Conservation (phyloP, 2,888 invertebrate species). For the Microctonus hyperodae region DNA sequence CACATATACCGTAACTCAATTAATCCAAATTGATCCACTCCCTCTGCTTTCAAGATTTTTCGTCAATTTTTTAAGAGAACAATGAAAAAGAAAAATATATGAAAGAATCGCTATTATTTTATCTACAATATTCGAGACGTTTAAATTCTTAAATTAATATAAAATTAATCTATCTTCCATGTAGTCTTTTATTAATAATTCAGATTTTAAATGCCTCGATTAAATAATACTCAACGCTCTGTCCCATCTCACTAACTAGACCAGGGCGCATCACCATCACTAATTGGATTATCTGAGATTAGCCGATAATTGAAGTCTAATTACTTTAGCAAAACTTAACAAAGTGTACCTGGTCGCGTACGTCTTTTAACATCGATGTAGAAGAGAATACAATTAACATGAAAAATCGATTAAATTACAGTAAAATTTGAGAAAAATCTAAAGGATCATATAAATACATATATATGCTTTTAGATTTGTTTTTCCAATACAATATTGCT, state of each 20-base stretch:
- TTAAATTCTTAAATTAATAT: no score
- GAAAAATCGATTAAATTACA: background rate
- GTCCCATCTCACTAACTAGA: constrained; percentile 12
- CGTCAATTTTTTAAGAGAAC: constrained; percentile 7
- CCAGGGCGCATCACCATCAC: background rate
- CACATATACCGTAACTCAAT: constrained; percentile 60
- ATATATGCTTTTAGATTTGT: no score
- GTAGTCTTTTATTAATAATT: background rate
- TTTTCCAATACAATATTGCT: background rate
- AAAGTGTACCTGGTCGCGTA: constrained; percentile 1
- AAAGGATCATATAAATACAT: no score
- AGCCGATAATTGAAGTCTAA: constrained; percentile 22
- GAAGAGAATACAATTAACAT: background rate
- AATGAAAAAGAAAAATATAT: no score
- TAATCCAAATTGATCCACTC: constrained; percentile 58
- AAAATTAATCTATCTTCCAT: background rate
- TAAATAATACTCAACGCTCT: background rate
- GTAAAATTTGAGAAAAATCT: background rate
- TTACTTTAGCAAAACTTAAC: constrained; percentile 16
- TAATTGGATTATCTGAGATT: constrained; percentile 22
- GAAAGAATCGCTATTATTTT: no score
- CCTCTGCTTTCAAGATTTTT: constrained; percentile 13
- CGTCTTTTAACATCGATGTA: background rate
- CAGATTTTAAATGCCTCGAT: background rate
- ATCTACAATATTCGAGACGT: no score